Conservation (phyloP, 2,888 invertebrate species). For the Lymantria dispar region DNA sequence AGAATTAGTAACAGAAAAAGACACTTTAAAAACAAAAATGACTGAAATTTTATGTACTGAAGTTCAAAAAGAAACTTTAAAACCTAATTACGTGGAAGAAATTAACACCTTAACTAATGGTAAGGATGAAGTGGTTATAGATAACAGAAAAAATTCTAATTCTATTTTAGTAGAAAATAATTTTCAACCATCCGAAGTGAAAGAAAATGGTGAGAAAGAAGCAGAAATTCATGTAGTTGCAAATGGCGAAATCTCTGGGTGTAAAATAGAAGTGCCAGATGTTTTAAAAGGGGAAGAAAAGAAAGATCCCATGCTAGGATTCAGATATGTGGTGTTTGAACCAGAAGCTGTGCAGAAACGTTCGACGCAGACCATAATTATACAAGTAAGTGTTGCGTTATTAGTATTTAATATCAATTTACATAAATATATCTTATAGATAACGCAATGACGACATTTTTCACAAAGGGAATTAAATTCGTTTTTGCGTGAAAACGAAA, state of each 20-base stretch:
- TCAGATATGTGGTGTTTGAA: constrained; percentile 35
- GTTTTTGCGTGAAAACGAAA: too few relatives aligned
- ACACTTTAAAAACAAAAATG: too few relatives aligned
- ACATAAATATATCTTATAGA: too few relatives aligned
- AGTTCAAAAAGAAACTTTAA: not conserved
- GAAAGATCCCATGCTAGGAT: constrained; percentile 20
- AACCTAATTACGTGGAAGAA: not conserved
- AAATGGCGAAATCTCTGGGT: not conserved
- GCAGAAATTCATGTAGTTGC: not conserved
- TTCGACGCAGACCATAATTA: not conserved
- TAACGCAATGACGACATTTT: too few relatives aligned
- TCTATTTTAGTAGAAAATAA: not conserved
- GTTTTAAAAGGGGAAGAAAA: not conserved
- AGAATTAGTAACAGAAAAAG: too few relatives aligned
- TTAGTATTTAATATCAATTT: not conserved
- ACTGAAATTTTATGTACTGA: not conserved
- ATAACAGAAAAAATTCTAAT: not conserved
- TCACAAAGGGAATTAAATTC: too few relatives aligned
- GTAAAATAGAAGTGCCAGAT: not conserved
- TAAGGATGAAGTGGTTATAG: not conserved
- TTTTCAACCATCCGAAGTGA: not conserved
- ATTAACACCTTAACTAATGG: not conserved
- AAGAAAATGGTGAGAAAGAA: not conserved
- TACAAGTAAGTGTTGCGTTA: constrained; percentile 11
- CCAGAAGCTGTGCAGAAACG: constrained; percentile 26